phyloP scores from a whole-genome alignment of 37 sponge, comb jelly and placozoan genomes.

The Corticium candelabrum region DNA sequence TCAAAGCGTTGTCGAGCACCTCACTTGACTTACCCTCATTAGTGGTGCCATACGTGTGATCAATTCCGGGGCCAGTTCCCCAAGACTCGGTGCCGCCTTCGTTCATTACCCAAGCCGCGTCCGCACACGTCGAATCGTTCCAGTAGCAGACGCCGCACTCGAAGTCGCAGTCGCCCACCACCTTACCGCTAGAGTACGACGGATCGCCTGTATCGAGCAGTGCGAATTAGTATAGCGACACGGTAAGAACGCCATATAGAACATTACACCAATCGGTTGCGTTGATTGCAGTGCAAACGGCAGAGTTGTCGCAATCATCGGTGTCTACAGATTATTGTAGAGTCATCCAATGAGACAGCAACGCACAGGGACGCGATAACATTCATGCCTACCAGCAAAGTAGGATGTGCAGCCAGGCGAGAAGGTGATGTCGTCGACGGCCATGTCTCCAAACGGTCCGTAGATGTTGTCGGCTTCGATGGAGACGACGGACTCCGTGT shows the following conservation, averaged over 20 bases:
- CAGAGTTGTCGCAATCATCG: too few species aligned
- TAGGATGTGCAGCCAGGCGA: background rate
- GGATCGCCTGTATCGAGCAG: background rate
- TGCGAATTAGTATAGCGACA: too few species aligned
- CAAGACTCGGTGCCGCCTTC: conserved; percentile 14
- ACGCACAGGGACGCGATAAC: too few species aligned
- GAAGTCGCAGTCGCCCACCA: conserved; percentile 15
- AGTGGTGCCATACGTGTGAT: conserved; percentile 33
- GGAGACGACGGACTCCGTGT: background rate
- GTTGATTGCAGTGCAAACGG: too few species aligned
- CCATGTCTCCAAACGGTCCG: background rate
- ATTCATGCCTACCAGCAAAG: too few species aligned
- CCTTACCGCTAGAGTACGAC: background rate
- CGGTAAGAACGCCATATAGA: too few species aligned
- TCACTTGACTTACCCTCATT: background rate
- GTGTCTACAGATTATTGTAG: too few species aligned
- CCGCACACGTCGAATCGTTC: background rate
- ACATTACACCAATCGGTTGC: too few species aligned
- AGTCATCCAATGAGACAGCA: too few species aligned
- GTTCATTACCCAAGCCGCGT: conserved; percentile 14
- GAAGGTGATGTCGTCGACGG: background rate
- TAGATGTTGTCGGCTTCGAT: background rate
- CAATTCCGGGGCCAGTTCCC: conserved; percentile 19
- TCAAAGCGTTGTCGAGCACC: background rate
- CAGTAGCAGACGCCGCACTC: conserved; percentile 14